Base-by-base conservation (phyloP, 2,888 invertebrate genomes). In the Pristionchus exspectatus region DNA sequence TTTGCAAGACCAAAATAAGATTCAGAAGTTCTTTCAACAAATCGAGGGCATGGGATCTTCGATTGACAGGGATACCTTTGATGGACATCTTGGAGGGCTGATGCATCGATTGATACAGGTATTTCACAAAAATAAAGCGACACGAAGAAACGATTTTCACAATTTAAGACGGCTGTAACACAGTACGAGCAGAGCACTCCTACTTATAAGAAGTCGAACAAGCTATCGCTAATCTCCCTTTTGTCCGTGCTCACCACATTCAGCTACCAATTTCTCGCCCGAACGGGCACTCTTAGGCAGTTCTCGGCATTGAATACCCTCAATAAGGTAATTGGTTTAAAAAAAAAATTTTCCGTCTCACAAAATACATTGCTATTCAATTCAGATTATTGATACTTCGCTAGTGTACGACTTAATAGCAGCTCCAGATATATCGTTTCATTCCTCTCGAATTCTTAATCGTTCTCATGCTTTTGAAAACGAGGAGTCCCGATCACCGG, bases 281-380 rank as follows among this genome's bases (percentile, higher is more conserved):
- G 87, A 33, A 50, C 74, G 9, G 87, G 96, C 10, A 96, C 96
- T 92, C 96, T 96, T 89, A 95, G 96, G 30, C 96, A 96, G 94
- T 96, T 96, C 95, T 96, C 96, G 0, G 96, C 96, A 9, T 95
- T 97, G 93, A 96, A 96, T 92, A 96, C 96, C 89, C 95, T 96
- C 91, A 97, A 97, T 95, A 96, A 96, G 94, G 95, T 96, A 87
- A n/a, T 56, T 24, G 44, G 56, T 16, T 33, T 44, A 33, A 30
- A 33, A 9, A 4, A 12, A 38, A 2, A 2, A 3, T 38, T 38
- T 38, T 38, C 5, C 38, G 38, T 38, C 3, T 38, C 5, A 38
- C 3, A 38, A 38, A 38, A 38, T 38, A 5, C 38, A 38, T 5
- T 38, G 56, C 12, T 56, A 12, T 9, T 21, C 44, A 12, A 33